These are phyloP conservation scores for Distichodus sexfasciatus DNA, from an alignment of 2,797 vertebrate genomes.

Conservation along the genomic window DNA sequence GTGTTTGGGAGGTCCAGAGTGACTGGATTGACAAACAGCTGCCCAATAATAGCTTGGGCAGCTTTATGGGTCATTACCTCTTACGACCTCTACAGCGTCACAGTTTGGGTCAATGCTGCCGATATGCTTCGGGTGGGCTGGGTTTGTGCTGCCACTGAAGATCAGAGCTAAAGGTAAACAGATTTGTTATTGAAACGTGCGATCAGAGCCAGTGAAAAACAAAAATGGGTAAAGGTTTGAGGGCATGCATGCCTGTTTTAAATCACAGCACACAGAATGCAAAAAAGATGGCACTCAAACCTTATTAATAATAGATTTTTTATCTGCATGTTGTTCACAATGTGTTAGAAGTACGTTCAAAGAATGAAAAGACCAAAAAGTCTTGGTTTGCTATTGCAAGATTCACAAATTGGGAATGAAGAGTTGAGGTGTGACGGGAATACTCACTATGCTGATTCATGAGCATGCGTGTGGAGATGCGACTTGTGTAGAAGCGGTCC, in stretches of 20 bases:
- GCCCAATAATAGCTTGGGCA: neutral
- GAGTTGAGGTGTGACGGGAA: neutral
- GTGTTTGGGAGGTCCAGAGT: too few relatives aligned
- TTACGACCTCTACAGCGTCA: constrained; percentile 87
- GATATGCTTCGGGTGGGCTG: constrained; percentile 91
- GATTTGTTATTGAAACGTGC: neutral
- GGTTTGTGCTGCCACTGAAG: constrained; percentile 85
- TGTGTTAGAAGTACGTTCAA: neutral
- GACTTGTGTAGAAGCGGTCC: constrained; percentile 98
- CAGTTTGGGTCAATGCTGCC: constrained; percentile 97
- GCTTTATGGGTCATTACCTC: constrained; percentile 73
- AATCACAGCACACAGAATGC: too few relatives aligned
- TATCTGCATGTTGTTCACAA: too few relatives aligned
- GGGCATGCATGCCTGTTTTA: neutral
- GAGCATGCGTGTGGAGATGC: constrained; percentile 97
- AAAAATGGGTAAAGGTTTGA: neutral
- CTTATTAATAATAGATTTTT: too few relatives aligned
- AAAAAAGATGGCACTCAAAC: too few relatives aligned
- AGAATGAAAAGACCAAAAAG: neutral
- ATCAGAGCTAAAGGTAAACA: constrained; percentile 80
- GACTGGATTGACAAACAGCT: too few relatives aligned
- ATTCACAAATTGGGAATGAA: too few relatives aligned
- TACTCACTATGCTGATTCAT: constrained; percentile 99
- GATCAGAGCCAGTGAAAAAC: neutral
- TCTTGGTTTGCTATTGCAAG: too few relatives aligned